Evolutionary conservation across 2,113 vertebrate genomes (phyloP).

Genomic region (Scomber japonicus): DNA sequence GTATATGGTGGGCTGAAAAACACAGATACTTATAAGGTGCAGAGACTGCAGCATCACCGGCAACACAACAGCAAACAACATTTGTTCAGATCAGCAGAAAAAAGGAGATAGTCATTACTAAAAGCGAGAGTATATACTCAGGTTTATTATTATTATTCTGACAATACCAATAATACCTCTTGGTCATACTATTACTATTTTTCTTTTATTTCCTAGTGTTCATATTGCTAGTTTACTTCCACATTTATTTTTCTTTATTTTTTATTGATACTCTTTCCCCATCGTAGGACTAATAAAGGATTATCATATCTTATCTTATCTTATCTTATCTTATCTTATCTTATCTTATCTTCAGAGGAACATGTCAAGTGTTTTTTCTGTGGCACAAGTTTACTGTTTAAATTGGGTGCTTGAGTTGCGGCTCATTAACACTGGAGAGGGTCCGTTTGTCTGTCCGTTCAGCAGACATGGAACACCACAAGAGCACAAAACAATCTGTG

Average conservation of each 20-base stretch:
- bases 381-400: conserved; percentile 26
- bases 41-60: conserved; percentile 10
- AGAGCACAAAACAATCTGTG: conserved; percentile 25
- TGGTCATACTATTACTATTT: too few relatives aligned
- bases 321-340: too few relatives aligned
- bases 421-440: conserved; percentile 41
- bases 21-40: conserved; percentile 19
- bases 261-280: too few relatives aligned
- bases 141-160: not conserved
- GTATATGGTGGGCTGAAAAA: conserved; percentile 15
- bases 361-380: conserved; percentile 25
- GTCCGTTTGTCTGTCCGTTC: conserved; percentile 25
- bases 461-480: conserved; percentile 3
- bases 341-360: not conserved
- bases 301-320: too few relatives aligned
- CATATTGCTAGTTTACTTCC: too few relatives aligned
- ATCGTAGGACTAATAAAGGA: too few relatives aligned
- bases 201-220: too few relatives aligned
- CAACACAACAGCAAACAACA: not conserved
- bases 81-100: conserved; percentile 23
- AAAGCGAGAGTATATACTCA: conserved; percentile 10
- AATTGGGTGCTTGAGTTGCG: conserved; percentile 22
- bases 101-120: conserved; percentile 17
- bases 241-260: too few relatives aligned
- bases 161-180: too few relatives aligned